Base-by-base conservation (phyloP, 2,113 vertebrate species). In the Fregetta grallaria region DNA sequence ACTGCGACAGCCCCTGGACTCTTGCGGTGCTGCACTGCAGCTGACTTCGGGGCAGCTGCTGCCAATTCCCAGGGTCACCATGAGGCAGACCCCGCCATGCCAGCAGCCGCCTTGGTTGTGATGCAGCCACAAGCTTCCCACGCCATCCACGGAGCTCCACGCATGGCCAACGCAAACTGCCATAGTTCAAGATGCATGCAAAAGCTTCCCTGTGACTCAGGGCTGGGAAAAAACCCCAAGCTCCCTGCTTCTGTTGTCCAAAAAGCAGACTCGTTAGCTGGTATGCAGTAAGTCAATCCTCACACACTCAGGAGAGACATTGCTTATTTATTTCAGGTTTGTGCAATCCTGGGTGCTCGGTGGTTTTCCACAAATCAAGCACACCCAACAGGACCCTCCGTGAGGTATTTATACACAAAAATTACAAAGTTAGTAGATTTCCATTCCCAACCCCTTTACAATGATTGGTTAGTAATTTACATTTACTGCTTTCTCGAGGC, bases 31-130 rank as follows among this genome's bases (percentile, higher is more conserved):
- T 84, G 74, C 50, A 25, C 50, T 44, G 65, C 79, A 42, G 34
- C 23, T 72, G 45, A 34, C 17, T 47, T 32, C 6, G 13, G 32
- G 36, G 42, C 55, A 82, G 52, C 32, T 85, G 50, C 42, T 67
- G 66, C 63, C 2, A 0, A 53, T 53, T 36, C 23, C 62, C 50
- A 76, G 20, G 20, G 53, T 8, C 40, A 58, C 32, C 63, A 34
- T 1, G 3, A 80, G 15, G 44, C 50, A 89, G 42, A 81, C 10
- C 19, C 11, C 0, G 0, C 36, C 0, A 1, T 38, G 44, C 42
- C 62, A 75, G 67, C 11, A 68, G 40, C n/a, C 66, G 26, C 4
- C 45, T 7, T 36, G 52, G 47, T 25, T 72, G 38, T 42, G 45
- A 23, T 7, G 12, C 44, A 71, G 71, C 56, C 67, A 32, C 22